Evolutionary conservation across 1,140 invertebrate species (phyloP).

Genomic region (Scaptodrosophila lebanonensis): DNA sequence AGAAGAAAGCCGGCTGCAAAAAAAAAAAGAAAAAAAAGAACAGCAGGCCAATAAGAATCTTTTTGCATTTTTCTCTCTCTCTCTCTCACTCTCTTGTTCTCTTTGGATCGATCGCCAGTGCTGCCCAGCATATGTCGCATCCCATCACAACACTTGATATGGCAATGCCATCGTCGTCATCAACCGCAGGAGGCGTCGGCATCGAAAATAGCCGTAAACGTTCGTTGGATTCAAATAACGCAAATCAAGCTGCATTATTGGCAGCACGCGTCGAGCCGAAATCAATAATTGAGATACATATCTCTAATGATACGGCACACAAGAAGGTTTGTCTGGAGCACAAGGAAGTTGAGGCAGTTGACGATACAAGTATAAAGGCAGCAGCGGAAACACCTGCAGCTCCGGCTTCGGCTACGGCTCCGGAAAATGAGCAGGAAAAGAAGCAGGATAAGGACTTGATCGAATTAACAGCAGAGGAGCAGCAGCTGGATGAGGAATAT

Average conservation of each 20-base stretch:
- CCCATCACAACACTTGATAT: conserved; percentile 9
- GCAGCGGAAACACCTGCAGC: not conserved
- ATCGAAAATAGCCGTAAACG: conserved; percentile 29
- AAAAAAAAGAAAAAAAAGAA: conserved; percentile 20
- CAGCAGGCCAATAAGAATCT: conserved; percentile 35
- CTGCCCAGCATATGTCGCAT: conserved; percentile 24
- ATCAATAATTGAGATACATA: conserved; percentile 62
- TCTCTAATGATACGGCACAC: conserved; percentile 44
- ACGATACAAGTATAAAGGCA: not conserved
- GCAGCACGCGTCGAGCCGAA: conserved; percentile 41
- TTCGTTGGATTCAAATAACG: conserved; percentile 3
- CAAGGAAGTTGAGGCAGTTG: conserved; percentile 2
- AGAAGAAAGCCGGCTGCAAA: conserved; percentile 29
- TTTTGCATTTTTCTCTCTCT: conserved; percentile 41
- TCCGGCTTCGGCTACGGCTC: not conserved
- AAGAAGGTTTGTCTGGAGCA: not conserved
- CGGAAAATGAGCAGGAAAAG: not conserved
- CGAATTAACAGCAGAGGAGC: conserved; percentile 38
- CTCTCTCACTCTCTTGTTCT: conserved; percentile 11
- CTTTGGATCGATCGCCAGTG: not conserved
- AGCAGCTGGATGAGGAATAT: conserved; percentile 42
- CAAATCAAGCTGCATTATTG: conserved; percentile 10
- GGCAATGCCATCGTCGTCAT: conserved; percentile 19
- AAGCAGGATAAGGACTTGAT: conserved; percentile 4
- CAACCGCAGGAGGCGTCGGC: conserved; percentile 3